These are phyloP conservation scores for Apotomis turbidana DNA, from an alignment of 2,888 invertebrate species.

Conservation along the genomic window DNA sequence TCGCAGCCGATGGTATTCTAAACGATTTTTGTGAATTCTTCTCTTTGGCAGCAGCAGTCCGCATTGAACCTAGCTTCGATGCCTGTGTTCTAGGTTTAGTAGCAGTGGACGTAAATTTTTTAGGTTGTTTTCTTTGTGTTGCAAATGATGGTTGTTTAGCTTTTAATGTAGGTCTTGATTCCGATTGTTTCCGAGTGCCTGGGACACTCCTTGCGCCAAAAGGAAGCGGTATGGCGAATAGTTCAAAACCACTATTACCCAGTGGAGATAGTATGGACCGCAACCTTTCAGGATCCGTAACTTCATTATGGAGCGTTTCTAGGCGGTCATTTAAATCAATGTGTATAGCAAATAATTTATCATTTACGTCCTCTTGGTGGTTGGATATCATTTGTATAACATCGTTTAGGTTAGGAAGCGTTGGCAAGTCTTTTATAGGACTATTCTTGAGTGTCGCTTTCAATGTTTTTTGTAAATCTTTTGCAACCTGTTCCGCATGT, in stretches of 20 bases:
- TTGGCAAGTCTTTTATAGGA: conserved; percentile 17
- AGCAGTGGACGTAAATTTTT: conserved; percentile 2
- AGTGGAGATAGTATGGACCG: conserved; percentile 24
- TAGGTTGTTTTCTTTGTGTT: conserved; percentile 8
- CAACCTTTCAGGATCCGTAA: conserved; percentile 46
- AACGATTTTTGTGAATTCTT: conserved; percentile 40
- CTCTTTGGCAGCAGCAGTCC: conserved; percentile 25
- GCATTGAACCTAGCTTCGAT: conserved; percentile 13
- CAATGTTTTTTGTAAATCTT: conserved; percentile 55
- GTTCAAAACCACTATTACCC: conserved; percentile 21
- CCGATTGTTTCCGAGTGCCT: not conserved
- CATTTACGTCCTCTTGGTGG: conserved; percentile 62
- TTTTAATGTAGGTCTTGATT: conserved; percentile 2
- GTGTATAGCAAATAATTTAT: conserved; percentile 66
- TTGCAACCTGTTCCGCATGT: conserved; percentile 59
- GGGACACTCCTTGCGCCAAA: conserved; percentile 5
- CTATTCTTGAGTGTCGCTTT: conserved; percentile 26
- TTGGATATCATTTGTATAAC: conserved; percentile 58
- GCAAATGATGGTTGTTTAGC: conserved; percentile 11
- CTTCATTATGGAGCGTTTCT: conserved; percentile 58
- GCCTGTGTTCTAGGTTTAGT: conserved; percentile 21
- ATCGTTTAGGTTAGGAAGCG: conserved; percentile 53
- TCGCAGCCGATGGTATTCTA: conserved; percentile 55
- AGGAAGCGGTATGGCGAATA: conserved; percentile 36
- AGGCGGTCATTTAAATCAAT: conserved; percentile 67